phyloP scores from a whole-genome alignment of 2,888 invertebrate species.

The Drosophila nr. perissopoda region DNA sequence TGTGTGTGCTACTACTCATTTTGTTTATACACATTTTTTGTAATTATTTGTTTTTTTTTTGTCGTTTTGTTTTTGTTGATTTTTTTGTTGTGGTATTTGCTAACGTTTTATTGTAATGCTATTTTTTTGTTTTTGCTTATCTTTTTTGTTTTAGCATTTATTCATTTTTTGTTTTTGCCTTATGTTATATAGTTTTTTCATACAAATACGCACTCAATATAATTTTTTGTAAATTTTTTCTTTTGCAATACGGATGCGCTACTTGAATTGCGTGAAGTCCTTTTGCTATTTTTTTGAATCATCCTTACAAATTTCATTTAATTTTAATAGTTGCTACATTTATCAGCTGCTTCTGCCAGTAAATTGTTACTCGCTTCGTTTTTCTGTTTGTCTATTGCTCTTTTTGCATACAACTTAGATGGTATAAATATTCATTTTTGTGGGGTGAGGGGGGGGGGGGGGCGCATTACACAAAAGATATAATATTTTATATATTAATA shows the following conservation, averaged over 20 bases:
- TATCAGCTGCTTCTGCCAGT: constrained; percentile 19
- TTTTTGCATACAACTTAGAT: constrained; percentile 40
- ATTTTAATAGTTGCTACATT: constrained; percentile 40
- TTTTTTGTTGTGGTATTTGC: constrained; percentile 42
- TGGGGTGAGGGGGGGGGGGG: not conserved
- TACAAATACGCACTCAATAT: constrained; percentile 32
- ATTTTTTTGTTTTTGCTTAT: constrained; percentile 23
- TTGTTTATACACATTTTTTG: constrained; percentile 67
- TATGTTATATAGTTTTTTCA: constrained; percentile 37
- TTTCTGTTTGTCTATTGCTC: constrained; percentile 30
- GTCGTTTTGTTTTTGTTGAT: not conserved
- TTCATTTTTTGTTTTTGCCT: constrained; percentile 22
- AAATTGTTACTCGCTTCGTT: constrained; percentile 18
- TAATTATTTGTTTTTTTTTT: constrained; percentile 4
- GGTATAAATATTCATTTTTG: constrained; percentile 41
- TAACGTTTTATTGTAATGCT: constrained; percentile 58
- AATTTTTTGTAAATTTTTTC: not conserved
- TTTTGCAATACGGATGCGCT: constrained; percentile 10
- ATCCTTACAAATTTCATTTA: constrained; percentile 43
- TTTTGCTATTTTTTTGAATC: constrained; percentile 9
- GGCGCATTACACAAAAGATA: constrained; percentile 34
- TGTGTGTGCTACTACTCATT: constrained; percentile 62
- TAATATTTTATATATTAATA: constrained; percentile 18
- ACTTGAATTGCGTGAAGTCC: constrained; percentile 36
- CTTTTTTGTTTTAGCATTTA: constrained; percentile 2